A percentile compares a stretch with the other conserved stretches of the same genome.
phyloP scores from a whole-genome alignment of 2,888 invertebrate species.

The Chrysolina haemoptera region DNA sequence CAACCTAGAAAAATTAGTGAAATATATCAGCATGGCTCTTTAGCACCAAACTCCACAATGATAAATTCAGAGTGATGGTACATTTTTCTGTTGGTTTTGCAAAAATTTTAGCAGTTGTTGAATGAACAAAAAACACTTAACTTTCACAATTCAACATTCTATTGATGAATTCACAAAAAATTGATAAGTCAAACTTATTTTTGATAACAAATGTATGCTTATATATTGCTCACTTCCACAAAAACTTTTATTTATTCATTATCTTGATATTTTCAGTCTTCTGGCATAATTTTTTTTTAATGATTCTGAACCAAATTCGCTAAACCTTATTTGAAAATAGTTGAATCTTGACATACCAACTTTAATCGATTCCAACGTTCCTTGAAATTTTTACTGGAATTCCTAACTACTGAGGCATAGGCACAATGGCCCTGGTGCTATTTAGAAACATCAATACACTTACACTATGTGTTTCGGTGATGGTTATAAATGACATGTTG shows the following conservation, averaged over 20 bases:
- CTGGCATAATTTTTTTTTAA: too few species aligned
- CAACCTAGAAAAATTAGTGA: neutral
- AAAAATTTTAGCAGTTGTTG: neutral
- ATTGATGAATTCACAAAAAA: neutral
- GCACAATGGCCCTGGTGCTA: neutral
- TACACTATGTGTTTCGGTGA: neutral
- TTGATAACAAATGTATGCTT: too few species aligned
- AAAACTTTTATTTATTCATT: too few species aligned
- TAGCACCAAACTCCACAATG: neutral
- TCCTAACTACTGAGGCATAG: constrained; percentile 1
- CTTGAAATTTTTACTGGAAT: neutral
- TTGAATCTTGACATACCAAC: too few species aligned
- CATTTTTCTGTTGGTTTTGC: neutral
- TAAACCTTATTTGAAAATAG: too few species aligned
- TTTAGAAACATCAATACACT: neutral
- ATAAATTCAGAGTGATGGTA: neutral
- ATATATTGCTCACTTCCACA: too few species aligned
- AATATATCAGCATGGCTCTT: neutral
- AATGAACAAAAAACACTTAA: neutral
- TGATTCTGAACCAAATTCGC: too few species aligned
- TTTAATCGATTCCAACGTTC: neutral
- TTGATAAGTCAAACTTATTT: neutral
- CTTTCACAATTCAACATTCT: neutral
- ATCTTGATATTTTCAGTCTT: too few species aligned
- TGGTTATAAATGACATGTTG: neutral